Conservation (phyloP, 2,113 vertebrate species). For the Poecilia latipinna region DNA sequence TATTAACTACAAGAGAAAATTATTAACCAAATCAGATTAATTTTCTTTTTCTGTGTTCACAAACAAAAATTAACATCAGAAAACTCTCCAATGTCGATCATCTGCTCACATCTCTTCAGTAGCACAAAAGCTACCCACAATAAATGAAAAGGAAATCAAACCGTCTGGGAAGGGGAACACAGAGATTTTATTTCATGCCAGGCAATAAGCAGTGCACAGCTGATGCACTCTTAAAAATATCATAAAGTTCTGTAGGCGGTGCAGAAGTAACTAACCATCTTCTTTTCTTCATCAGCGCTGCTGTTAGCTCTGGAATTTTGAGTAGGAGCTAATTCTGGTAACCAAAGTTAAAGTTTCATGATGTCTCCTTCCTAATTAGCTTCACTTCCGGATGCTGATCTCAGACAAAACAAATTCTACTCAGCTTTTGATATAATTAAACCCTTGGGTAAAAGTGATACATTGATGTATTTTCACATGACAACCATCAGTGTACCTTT, state of each 20-base stretch:
- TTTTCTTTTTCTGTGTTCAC: too few species aligned
- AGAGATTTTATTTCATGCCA: too few species aligned
- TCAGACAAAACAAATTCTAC: slow-evolving; percentile 12
- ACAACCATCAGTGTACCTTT: slow-evolving; percentile 21
- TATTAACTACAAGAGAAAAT: too few species aligned
- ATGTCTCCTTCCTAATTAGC: slow-evolving; percentile 41
- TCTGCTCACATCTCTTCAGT: too few species aligned
- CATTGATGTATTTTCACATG: slow-evolving; percentile 28
- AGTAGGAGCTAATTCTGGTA: neutral
- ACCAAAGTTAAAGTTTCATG: slow-evolving; percentile 37
- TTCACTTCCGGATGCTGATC: slow-evolving; percentile 6
- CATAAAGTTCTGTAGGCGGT: neutral
- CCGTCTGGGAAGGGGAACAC: too few species aligned
- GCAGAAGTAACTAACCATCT: too few species aligned
- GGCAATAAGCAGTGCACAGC: too few species aligned
- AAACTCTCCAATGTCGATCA: too few species aligned
- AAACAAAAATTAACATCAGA: too few species aligned
- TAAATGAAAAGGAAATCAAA: too few species aligned
- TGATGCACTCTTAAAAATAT: slow-evolving; percentile 2
- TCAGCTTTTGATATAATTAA: slow-evolving; percentile 43
- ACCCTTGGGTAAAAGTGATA: slow-evolving; percentile 10
- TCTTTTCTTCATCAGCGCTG: neutral
- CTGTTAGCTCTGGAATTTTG: slow-evolving; percentile 7
- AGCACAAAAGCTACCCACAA: too few species aligned
- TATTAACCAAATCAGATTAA: too few species aligned